These are phyloP conservation scores for Sciurus vulgaris DNA, from an alignment of 2,797 vertebrate genomes.

Conservation along the genomic window DNA sequence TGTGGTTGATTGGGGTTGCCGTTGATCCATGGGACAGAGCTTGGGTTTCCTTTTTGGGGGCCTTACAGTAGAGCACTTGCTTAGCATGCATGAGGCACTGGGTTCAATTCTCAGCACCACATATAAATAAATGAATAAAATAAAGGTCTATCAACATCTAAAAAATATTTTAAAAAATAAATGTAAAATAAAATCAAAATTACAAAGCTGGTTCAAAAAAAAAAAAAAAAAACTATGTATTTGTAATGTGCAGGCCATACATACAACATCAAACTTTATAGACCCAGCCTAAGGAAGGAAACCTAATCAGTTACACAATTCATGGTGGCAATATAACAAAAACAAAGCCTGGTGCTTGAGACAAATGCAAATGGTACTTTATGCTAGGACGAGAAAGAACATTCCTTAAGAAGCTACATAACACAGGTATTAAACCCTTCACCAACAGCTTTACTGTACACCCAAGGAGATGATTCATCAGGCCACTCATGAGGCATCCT, in stretches of 20 bases:
- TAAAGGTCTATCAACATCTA: too few species aligned
- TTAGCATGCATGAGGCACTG: too few species aligned
- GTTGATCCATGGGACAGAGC: too few species aligned
- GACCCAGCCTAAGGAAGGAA: not conserved
- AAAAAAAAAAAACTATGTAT: not conserved
- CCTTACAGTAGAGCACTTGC: too few species aligned
- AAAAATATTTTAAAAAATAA: not conserved
- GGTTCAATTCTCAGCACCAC: too few species aligned
- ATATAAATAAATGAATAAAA: too few species aligned
- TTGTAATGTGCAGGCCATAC: not conserved
- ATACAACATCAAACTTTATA: slow-evolving; percentile 1
- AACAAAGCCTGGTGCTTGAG: not conserved
- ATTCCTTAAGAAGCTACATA: not conserved
- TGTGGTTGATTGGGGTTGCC: too few species aligned
- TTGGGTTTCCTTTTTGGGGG: too few species aligned
- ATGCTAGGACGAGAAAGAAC: not conserved
- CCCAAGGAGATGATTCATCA: not conserved
- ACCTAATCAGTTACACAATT: not conserved
- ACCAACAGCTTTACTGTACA: not conserved
- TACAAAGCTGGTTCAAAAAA: not conserved
- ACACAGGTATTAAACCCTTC: slow-evolving; percentile 15
- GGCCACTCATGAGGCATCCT: not conserved
- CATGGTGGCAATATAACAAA: not conserved
- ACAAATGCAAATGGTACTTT: slow-evolving; percentile 3
- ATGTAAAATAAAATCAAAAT: slow-evolving; percentile 29